Evolutionary conservation across 2,113 vertebrate genomes (phyloP).

Genomic region (Heterochromis multidens): DNA sequence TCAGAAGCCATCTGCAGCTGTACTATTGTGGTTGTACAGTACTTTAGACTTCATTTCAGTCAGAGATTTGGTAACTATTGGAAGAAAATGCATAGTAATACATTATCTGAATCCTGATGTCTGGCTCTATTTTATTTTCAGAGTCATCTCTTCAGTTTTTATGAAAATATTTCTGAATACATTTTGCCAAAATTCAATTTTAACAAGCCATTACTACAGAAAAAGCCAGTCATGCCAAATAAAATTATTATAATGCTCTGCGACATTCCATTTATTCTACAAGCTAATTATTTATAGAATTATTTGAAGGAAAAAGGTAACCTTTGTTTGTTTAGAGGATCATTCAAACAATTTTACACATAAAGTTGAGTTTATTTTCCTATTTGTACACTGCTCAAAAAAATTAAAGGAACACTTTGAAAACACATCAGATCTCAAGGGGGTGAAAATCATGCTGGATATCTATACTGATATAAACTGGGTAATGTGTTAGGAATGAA

Average conservation of each 20-base stretch:
- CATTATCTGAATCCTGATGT: not conserved
- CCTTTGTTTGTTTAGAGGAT: not conserved
- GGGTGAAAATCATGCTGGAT: too few species aligned
- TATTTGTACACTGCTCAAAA: too few species aligned
- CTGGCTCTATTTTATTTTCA: not conserved
- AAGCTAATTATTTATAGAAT: not conserved
- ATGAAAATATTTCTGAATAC: not conserved
- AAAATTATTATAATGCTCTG: not conserved
- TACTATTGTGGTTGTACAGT: not conserved
- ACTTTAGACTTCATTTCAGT: slow-evolving; percentile 9
- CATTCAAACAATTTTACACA: not conserved
- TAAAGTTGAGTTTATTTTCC: not conserved
- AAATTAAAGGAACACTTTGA: not conserved
- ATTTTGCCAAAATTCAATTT: not conserved
- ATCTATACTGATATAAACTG: not conserved
- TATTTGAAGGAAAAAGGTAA: not conserved
- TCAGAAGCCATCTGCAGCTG: not conserved
- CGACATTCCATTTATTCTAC: not conserved
- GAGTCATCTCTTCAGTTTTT: not conserved
- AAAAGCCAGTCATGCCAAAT: not conserved
- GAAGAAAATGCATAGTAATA: not conserved
- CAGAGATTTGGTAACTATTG: not conserved
- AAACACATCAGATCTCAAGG: too few species aligned
- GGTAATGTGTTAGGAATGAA: not conserved
- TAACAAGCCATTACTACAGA: not conserved